A percentile compares a stretch with the other conserved stretches of the same genome.
phyloP scores from a whole-genome alignment of 2,113 vertebrate genomes.

The Anarhynchus alexandrinus region DNA sequence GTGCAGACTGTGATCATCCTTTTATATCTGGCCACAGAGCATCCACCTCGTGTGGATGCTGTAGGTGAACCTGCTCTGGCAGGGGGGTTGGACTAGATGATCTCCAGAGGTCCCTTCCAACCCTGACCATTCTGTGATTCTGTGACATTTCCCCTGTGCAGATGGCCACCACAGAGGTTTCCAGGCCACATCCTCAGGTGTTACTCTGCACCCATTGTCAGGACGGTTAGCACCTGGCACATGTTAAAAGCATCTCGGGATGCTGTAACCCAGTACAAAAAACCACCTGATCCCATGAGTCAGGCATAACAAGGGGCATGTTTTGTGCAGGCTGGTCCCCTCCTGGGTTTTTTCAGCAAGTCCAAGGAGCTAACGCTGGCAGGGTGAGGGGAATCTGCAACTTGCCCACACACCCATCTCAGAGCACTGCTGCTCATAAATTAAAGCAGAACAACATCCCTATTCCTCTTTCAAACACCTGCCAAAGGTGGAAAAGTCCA shows the following conservation, averaged over 20 bases:
- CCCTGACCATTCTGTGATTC: no score
- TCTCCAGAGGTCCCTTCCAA: no score
- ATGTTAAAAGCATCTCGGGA: neutral
- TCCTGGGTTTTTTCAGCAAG: neutral
- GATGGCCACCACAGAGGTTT: neutral
- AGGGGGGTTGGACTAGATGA: no score
- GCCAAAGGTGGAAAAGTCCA: neutral
- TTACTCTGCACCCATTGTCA: no score
- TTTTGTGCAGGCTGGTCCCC: neutral
- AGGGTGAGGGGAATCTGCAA: neutral
- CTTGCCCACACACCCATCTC: neutral
- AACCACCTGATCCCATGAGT: neutral
- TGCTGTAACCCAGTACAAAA: neutral
- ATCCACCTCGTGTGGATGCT: neutral
- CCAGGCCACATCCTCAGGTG: neutral
- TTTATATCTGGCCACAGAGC: neutral
- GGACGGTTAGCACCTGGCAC: neutral
- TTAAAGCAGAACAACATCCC: neutral
- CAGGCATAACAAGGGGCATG: neutral
- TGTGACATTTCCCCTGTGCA: neutral
- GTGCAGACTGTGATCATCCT: neutral
- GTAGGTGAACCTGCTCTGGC: no score
- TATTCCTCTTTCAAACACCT: neutral
- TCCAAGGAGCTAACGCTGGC: neutral
- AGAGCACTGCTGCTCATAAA: neutral